Evolutionary conservation across 2,797 vertebrate genomes (phyloP).

Genomic region (Calcarius lapponicus): DNA sequence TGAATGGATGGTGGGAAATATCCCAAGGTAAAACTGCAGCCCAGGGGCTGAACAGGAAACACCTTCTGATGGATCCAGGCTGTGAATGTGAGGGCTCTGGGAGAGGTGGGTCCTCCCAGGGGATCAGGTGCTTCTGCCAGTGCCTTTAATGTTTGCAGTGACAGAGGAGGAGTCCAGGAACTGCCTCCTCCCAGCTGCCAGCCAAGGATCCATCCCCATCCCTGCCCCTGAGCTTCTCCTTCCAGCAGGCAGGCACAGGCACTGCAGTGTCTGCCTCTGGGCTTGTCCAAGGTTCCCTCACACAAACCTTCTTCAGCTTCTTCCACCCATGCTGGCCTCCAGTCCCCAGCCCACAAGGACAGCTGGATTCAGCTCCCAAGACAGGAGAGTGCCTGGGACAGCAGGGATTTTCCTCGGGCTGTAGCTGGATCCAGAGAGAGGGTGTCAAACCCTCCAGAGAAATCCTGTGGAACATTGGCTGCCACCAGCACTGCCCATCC

Average conservation of each 20-base stretch:
- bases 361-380: neutral
- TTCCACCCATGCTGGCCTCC: neutral
- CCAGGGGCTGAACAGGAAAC: neutral
- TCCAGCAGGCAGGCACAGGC: neutral
- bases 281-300: neutral
- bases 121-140: neutral
- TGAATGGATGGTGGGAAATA: neutral
- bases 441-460: neutral
- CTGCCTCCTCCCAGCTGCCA: neutral
- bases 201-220: neutral
- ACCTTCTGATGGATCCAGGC: neutral
- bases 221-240: neutral
- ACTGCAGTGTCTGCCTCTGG: neutral
- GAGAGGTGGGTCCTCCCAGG: neutral
- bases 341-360: neutral
- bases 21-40: neutral
- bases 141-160: neutral
- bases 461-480: neutral
- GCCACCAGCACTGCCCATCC: neutral
- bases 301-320: neutral
- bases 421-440: neutral
- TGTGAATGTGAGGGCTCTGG: fast-evolving
- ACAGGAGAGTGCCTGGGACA: neutral
- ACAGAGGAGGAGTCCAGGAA: neutral
- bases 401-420: neutral